Conservation (phyloP, 2,797 vertebrate species). For the Echiichthys vipera region DNA sequence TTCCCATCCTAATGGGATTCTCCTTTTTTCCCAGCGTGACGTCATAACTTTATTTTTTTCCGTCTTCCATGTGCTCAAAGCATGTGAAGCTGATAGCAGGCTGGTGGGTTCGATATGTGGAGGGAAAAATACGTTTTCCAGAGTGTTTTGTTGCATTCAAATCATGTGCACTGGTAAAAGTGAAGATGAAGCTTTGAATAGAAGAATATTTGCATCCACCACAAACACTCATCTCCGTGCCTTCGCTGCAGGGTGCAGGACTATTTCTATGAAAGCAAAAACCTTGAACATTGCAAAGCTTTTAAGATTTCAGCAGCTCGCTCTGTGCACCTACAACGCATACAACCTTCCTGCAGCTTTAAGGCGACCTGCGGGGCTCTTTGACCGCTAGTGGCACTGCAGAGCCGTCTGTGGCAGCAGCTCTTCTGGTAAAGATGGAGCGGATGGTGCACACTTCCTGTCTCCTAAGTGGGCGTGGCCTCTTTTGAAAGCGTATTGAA, state of each 20-base stretch:
- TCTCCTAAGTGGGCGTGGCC: too few species aligned
- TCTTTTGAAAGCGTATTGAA: too few species aligned
- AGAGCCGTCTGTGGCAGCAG: too few species aligned
- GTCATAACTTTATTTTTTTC: constrained; percentile 12
- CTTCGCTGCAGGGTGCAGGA: not conserved
- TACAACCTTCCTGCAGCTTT: not conserved
- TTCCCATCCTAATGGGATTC: constrained; percentile 38
- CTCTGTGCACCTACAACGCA: not conserved
- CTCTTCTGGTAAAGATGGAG: too few species aligned
- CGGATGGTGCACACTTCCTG: too few species aligned
- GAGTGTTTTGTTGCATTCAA: not conserved
- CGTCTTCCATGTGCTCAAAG: not conserved
- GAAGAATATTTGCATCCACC: not conserved
- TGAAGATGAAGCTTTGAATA: not conserved
- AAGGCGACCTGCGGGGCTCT: too few species aligned
- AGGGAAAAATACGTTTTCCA: not conserved
- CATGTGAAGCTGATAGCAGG: not conserved
- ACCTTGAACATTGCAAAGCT: not conserved
- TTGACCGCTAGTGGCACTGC: too few species aligned
- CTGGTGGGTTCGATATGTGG: not conserved
- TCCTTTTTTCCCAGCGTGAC: constrained; percentile 41
- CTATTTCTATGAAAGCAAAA: not conserved
- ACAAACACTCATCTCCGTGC: too few species aligned
- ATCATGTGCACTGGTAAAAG: not conserved
- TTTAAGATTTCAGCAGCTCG: not conserved